Conservation (phyloP, 2,888 invertebrate species). For the Yponomeuta evonymella region DNA sequence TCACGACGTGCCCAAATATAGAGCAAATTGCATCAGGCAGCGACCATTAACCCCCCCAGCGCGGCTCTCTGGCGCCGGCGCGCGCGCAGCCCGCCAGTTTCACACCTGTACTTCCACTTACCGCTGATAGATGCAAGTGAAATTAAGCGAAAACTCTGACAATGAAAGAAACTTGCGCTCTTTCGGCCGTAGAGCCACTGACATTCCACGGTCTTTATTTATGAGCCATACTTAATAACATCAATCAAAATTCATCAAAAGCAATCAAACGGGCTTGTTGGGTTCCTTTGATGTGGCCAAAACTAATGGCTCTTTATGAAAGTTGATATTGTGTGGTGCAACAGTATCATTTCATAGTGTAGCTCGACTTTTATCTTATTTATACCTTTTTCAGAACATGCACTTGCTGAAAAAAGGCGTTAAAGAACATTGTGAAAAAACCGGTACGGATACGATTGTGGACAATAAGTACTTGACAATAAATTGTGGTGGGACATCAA, state of each 20-base stretch:
- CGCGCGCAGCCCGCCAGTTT: not conserved
- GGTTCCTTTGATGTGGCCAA: conserved; percentile 1
- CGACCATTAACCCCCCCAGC: conserved; percentile 27
- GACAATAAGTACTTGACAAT: too few relatives aligned
- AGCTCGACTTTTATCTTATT: too few relatives aligned
- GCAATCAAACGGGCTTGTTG: conserved; percentile 2
- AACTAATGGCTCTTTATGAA: not conserved
- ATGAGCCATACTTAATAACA: conserved; percentile 1
- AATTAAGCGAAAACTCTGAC: not conserved
- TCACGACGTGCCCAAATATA: conserved; percentile 38
- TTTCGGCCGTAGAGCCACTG: too few relatives aligned
- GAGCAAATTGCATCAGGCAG: conserved; percentile 40
- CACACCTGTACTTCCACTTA: not conserved
- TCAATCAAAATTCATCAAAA: conserved; percentile 7
- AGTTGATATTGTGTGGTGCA: too few relatives aligned
- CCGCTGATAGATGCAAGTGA: not conserved
- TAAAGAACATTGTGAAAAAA: too few relatives aligned
- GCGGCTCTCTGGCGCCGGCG: not conserved
- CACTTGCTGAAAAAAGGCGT: too few relatives aligned
- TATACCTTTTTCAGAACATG: too few relatives aligned
- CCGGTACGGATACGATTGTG: too few relatives aligned
- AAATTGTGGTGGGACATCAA: too few relatives aligned
- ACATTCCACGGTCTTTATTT: too few relatives aligned
- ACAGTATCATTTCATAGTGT: too few relatives aligned
- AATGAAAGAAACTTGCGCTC: too few relatives aligned